Base-by-base conservation (phyloP, 2,888 invertebrate genomes). In the Callimorpha dominula region DNA sequence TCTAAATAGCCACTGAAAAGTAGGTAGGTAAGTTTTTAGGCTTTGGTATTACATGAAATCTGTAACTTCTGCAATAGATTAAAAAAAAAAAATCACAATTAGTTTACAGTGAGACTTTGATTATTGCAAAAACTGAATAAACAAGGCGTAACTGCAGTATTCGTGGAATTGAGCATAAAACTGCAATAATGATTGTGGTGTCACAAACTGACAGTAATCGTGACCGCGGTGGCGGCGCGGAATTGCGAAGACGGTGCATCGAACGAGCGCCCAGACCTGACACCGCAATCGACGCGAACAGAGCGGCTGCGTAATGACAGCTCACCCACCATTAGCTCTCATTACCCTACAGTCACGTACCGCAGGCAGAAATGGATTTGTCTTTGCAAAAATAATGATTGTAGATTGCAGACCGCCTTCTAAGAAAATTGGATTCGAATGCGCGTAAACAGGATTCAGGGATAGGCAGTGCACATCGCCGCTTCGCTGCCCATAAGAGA, bases 301-400 rank as follows among this genome's bases (percentile, higher is more conserved):
- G 83, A 84, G 88, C 88, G 86, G 85, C 87, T 84, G 84, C 85
- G 89, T 95, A 95, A 95, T 95, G 93, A 93, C 94, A 91, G 91
- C 92, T 84, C 89, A 73, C 78, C 88, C 88, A 91, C 92, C 91
- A 95, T 95, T 95, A 95, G 88, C 91, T 90, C 94, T 94, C 93
- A 95, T 95, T 95, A 95, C 93, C 88, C 87, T 88, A 84, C 92
- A 93, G 94, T 94, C 95, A 95, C 95, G 95, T 95, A 95, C 91
- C 89, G 89, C 91, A 85, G 88, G 90, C 92, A 91, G 93, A 93
- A 95, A 95, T 94, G 94, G 95, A 95, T 95, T 95, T 95, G 95
- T 95, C 95, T 95, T 93, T 95, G 94, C 94, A 92, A 93, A 94
- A 94, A 94, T 95, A 94, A 95, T 94, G 92, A 94, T 93, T 92